phyloP scores from a whole-genome alignment of 2,797 vertebrate genomes.

The Dryobates pubescens region DNA sequence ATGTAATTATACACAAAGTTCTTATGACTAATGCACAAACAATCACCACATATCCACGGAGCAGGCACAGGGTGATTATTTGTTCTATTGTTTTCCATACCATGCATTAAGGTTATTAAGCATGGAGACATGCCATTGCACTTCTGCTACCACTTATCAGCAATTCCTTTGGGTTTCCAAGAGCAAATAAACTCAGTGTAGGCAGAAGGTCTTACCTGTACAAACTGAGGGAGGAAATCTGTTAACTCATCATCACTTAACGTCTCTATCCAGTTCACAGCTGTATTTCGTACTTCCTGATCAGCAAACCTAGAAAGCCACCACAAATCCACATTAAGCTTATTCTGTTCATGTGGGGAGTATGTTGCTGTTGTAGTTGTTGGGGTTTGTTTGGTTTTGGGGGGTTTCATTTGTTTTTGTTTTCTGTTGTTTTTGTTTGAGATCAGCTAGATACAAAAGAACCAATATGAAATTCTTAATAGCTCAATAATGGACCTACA shows the following conservation, averaged over 20 bases:
- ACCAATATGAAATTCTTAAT: not conserved
- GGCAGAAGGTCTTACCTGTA: conserved; percentile 84
- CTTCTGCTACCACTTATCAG: not conserved
- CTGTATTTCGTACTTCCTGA: conserved; percentile 88
- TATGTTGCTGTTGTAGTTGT: no score
- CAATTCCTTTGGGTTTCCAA: not conserved
- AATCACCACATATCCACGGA: not conserved
- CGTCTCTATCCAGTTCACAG: conserved; percentile 90
- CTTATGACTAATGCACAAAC: not conserved
- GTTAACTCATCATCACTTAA: conserved; percentile 93
- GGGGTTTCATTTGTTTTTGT: not conserved
- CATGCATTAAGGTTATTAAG: not conserved
- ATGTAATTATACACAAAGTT: not conserved
- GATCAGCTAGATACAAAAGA: not conserved
- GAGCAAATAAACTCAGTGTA: not conserved
- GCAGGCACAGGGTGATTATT: not conserved
- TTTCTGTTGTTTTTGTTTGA: not conserved
- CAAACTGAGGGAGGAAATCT: conserved; percentile 95
- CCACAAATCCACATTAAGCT: not conserved
- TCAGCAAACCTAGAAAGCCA: conserved; percentile 89
- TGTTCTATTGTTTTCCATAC: not conserved
- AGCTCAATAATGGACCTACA: not conserved
- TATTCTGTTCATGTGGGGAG: not conserved
- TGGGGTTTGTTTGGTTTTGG: no score
- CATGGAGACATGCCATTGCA: not conserved